These are phyloP conservation scores for Alca torda DNA, from an alignment of 2,797 vertebrate genomes.

Conservation along the genomic window DNA sequence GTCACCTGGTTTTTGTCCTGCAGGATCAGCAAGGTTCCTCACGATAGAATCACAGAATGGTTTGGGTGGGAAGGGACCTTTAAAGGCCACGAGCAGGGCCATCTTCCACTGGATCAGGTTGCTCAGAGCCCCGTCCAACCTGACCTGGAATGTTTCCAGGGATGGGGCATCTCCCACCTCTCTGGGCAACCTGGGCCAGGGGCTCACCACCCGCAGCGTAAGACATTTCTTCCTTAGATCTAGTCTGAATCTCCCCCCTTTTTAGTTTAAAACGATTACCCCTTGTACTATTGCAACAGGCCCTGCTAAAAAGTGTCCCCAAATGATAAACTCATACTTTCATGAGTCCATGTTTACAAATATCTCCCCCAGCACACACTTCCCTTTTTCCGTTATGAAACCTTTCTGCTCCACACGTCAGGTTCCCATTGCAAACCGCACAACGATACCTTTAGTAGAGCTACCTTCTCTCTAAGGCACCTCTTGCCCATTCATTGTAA, in stretches of 20 bases:
- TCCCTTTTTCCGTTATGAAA: background rate
- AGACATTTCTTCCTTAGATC: background rate
- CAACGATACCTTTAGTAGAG: rapidly evolving
- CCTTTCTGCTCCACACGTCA: background rate
- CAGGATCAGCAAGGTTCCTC: background rate
- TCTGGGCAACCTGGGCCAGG: background rate
- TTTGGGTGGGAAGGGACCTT: background rate
- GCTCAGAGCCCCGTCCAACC: background rate
- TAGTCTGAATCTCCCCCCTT: background rate
- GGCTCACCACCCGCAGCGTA: rapidly evolving
- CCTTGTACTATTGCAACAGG: background rate
- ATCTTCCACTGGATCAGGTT: rapidly evolving
- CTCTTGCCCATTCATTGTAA: background rate
- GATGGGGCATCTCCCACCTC: background rate
- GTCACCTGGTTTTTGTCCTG: background rate
- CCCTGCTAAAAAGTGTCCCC: background rate
- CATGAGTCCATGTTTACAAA: background rate
- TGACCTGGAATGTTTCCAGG: background rate
- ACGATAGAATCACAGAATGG: no score
- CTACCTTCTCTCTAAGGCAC: background rate
- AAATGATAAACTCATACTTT: background rate
- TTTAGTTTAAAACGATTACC: background rate
- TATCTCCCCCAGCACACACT: no score
- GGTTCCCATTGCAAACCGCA: background rate
- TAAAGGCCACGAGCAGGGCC: rapidly evolving